Conservation (phyloP, 2,888 invertebrate genomes). For the Drosophila limbata region DNA sequence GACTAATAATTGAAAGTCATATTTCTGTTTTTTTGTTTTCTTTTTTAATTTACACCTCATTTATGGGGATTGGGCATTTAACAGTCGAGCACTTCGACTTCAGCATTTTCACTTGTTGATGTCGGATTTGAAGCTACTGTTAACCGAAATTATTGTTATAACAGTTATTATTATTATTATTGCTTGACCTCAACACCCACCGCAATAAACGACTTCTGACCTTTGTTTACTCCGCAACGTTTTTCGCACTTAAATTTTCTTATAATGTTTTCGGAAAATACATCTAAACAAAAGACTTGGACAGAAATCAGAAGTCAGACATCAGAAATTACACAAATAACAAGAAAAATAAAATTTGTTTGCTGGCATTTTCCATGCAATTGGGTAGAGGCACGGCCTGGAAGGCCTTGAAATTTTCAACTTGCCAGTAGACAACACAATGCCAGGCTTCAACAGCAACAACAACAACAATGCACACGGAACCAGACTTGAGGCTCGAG, state of each 20-base stretch:
- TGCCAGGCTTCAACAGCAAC: constrained; percentile 35
- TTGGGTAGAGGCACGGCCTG: constrained; percentile 61
- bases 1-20: no score
- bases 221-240: constrained; percentile 47
- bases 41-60: no score
- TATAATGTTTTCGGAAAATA: constrained; percentile 61
- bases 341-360: constrained; percentile 17
- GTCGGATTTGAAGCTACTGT: constrained; percentile 48
- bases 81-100: background rate
- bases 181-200: constrained; percentile 74
- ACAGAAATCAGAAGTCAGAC: constrained; percentile 25
- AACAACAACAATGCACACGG: constrained; percentile 33
- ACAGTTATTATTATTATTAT: constrained; percentile 44
- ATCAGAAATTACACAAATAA: constrained; percentile 13
- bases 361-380: constrained; percentile 71
- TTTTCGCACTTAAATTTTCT: constrained; percentile 63
- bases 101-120: constrained; percentile 7
- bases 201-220: constrained; percentile 49
- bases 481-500: constrained; percentile 52
- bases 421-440: constrained; percentile 47
- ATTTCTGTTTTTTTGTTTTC: no score
- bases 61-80: background rate
- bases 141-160: constrained; percentile 44
- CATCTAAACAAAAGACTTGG: constrained; percentile 38
- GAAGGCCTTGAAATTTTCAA: constrained; percentile 66